A percentile compares a stretch with the other conserved stretches of the same genome.
phyloP scores from a whole-genome alignment of 2,888 invertebrate genomes.

The Aphelenchoides bicaudatus region DNA sequence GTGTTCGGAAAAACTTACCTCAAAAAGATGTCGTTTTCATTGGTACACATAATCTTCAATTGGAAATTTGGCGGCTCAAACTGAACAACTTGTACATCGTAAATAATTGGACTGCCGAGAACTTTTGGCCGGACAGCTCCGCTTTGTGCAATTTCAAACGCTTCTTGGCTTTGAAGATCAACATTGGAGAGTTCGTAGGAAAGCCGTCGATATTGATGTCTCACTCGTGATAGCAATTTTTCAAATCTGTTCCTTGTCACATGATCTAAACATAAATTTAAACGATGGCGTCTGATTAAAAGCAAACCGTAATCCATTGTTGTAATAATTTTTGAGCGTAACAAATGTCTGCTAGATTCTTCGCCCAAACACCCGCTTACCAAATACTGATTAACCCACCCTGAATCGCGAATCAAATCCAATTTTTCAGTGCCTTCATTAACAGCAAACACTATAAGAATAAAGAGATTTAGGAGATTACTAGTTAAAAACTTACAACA shows the following conservation, averaged over 20 bases:
- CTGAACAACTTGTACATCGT: slow-evolving; percentile 73
- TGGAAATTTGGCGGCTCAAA: slow-evolving; percentile 80
- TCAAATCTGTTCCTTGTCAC: slow-evolving; percentile 73
- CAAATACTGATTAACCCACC: slow-evolving; percentile 48
- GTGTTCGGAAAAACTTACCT: slow-evolving; percentile 76
- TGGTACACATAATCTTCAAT: slow-evolving; percentile 80
- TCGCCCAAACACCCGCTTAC: slow-evolving; percentile 47
- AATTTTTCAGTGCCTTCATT: slow-evolving; percentile 47
- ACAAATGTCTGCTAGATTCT: slow-evolving; percentile 34
- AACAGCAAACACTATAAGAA: slow-evolving; percentile 48
- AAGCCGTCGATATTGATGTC: slow-evolving; percentile 43
- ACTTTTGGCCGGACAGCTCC: slow-evolving; percentile 28
- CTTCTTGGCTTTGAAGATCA: slow-evolving; percentile 76
- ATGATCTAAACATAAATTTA: slow-evolving; percentile 64
- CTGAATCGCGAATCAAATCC: slow-evolving; percentile 38
- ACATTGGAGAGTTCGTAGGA: slow-evolving; percentile 67
- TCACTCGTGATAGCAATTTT: slow-evolving; percentile 68
- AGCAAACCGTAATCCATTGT: slow-evolving; percentile 38
- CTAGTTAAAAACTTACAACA: slow-evolving; percentile 40
- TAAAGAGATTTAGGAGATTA: too few relatives aligned
- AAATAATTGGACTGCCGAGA: slow-evolving; percentile 35
- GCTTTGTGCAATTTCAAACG: slow-evolving; percentile 24
- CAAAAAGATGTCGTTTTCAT: slow-evolving; percentile 73
- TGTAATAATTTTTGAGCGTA: slow-evolving; percentile 34
- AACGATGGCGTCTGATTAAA: too few relatives aligned